These are phyloP conservation scores for Hypocryptadius cinnamomeus DNA, from an alignment of 2,113 vertebrate genomes.

Conservation along the genomic window DNA sequence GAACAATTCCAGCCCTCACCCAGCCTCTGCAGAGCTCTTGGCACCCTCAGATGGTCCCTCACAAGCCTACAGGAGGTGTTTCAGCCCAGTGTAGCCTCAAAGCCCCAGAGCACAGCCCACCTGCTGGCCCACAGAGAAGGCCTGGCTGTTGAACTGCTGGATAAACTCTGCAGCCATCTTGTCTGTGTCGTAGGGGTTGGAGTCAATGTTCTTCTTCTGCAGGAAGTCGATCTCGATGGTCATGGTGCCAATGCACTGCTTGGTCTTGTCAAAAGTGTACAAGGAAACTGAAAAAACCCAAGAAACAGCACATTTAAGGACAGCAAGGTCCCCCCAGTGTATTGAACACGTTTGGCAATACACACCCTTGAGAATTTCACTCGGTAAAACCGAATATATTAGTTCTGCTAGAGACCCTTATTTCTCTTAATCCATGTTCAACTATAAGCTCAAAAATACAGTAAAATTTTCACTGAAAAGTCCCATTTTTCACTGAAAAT, in stretches of 20 bases:
- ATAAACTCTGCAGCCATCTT: slow-evolving; percentile 91
- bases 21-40: not conserved
- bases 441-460: not conserved
- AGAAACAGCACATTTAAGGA: not conserved
- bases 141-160: slow-evolving; percentile 89
- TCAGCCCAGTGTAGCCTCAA: not conserved
- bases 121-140: slow-evolving; percentile 89
- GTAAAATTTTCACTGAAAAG: not conserved
- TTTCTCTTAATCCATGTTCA: not conserved
- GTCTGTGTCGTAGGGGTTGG: slow-evolving; percentile 89
- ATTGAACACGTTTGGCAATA: not conserved
- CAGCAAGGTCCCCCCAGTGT: not conserved
- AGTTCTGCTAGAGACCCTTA: not conserved
- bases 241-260: slow-evolving; percentile 87
- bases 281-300: slow-evolving; percentile 65
- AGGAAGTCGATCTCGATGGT: slow-evolving; percentile 92
- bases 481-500: not conserved
- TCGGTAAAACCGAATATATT: not conserved
- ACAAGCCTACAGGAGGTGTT: not conserved
- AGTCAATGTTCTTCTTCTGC: slow-evolving; percentile 92
- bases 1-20: no score
- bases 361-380: accelerated
- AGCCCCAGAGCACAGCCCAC: slow-evolving; percentile 42
- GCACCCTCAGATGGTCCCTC: not conserved
- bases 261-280: slow-evolving; percentile 89